Evolutionary conservation across 2,888 invertebrate genomes (phyloP).

Genomic region (Cremastinae sp.): DNA sequence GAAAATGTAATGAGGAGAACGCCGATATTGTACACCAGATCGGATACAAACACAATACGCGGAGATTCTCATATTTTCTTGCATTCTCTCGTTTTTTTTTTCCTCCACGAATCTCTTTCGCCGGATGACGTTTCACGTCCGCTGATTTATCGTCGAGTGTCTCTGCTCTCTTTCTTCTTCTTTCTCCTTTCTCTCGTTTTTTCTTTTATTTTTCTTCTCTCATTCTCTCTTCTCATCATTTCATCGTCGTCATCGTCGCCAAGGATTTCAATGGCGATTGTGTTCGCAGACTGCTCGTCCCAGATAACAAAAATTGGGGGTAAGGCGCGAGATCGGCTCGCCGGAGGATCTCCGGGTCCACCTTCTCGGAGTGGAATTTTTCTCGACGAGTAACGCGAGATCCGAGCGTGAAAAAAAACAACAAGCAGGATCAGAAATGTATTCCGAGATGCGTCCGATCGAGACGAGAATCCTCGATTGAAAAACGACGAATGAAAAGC

Average conservation of each 20-base stretch:
- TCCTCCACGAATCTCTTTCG: constrained; percentile 12
- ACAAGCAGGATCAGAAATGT: too few species aligned
- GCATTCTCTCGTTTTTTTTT: not conserved
- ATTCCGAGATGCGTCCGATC: too few species aligned
- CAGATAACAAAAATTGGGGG: constrained; percentile 19
- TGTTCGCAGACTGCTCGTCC: constrained; percentile 33
- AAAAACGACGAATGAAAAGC: not conserved
- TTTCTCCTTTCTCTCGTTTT: not conserved
- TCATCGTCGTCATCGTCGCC: constrained; percentile 20
- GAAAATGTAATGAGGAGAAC: too few species aligned
- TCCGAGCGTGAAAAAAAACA: too few species aligned
- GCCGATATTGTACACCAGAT: not conserved
- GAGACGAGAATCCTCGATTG: too few species aligned
- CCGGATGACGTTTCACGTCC: not conserved
- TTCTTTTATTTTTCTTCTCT: not conserved
- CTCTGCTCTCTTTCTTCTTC: constrained; percentile 23
- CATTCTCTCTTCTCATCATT: constrained; percentile 8
- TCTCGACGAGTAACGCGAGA: not conserved
- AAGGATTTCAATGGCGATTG: constrained; percentile 33
- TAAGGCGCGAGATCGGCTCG: not conserved
- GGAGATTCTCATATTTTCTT: not conserved
- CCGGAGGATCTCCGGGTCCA: not conserved
- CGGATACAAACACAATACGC: constrained; percentile 15
- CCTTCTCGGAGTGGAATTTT: not conserved
- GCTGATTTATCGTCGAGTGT: constrained; percentile 13